phyloP scores from a whole-genome alignment of 2,797 vertebrate genomes.

The Okamejei kenojei region DNA sequence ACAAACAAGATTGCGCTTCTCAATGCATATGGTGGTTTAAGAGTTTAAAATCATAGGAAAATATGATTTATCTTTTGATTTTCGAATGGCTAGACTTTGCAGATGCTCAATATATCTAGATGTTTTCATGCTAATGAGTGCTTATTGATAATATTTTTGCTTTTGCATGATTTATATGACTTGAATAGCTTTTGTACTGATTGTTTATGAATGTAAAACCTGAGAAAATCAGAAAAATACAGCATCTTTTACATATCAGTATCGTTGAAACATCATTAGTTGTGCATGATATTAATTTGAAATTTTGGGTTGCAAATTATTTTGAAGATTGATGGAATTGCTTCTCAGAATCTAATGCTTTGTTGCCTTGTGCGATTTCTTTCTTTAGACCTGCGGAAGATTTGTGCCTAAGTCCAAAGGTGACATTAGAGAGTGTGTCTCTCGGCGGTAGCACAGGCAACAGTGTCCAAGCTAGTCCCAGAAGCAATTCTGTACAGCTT shows the following conservation, averaged over 20 bases:
- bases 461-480: slow-evolving; percentile 68
- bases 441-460: slow-evolving; percentile 51
- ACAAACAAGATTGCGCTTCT: background rate
- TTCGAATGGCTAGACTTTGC: background rate
- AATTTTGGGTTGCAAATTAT: background rate
- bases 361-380: background rate
- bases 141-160: background rate
- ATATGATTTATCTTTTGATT: background rate
- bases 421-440: slow-evolving; percentile 64
- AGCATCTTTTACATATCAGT: background rate
- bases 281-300: background rate
- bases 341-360: background rate
- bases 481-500: slow-evolving; percentile 65
- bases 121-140: background rate
- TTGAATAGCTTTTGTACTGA: background rate
- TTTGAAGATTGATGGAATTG: background rate
- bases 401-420: slow-evolving; percentile 74
- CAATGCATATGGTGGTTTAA: background rate
- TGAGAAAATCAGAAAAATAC: background rate
- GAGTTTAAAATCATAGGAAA: background rate
- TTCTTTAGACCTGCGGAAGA: slow-evolving; percentile 71
- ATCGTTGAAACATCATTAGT: background rate
- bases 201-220: background rate
- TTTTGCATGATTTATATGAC: background rate
- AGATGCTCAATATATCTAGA: background rate